Evolutionary conservation across 2,797 vertebrate species (phyloP).

Genomic region (Rhinatrema bivittatum): DNA sequence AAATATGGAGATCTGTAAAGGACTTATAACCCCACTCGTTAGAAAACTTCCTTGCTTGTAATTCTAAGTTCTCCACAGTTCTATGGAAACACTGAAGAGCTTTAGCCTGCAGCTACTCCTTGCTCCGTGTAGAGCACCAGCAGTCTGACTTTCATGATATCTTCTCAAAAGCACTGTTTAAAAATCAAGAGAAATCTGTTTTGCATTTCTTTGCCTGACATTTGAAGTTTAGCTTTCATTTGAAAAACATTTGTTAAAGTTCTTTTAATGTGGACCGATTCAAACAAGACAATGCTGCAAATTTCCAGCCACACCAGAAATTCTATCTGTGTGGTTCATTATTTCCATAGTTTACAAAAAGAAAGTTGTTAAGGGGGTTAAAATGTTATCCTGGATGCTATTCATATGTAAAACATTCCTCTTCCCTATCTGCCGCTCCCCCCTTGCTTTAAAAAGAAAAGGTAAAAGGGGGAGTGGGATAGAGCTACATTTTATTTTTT

Average conservation of each 20-base stretch:
- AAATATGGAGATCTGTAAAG: no score
- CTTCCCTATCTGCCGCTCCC: no score
- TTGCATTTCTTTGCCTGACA: slow-evolving; percentile 12
- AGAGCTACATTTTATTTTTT: no score
- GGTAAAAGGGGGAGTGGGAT: no score
- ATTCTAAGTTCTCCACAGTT: no score
- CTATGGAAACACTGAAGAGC: not conserved
- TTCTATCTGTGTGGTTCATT: slow-evolving; percentile 42
- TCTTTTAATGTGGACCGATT: slow-evolving; percentile 33
- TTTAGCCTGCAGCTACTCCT: not conserved
- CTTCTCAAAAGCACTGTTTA: no score
- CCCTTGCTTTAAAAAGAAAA: no score
- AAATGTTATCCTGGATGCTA: slow-evolving; percentile 24
- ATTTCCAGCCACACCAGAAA: slow-evolving; percentile 39
- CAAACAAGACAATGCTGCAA: slow-evolving; percentile 27
- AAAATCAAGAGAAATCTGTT: not conserved
- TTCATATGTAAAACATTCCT: no score
- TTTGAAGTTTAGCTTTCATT: slow-evolving; percentile 19
- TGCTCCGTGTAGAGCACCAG: not conserved
- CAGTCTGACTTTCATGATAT: no score
- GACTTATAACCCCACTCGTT: no score
- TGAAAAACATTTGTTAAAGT: slow-evolving; percentile 26
- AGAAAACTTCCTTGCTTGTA: no score
- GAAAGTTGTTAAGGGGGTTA: slow-evolving; percentile 30
- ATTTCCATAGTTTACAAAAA: slow-evolving; percentile 35